phyloP scores from a whole-genome alignment of 2,113 vertebrate species.

The Carassius auratus region DNA sequence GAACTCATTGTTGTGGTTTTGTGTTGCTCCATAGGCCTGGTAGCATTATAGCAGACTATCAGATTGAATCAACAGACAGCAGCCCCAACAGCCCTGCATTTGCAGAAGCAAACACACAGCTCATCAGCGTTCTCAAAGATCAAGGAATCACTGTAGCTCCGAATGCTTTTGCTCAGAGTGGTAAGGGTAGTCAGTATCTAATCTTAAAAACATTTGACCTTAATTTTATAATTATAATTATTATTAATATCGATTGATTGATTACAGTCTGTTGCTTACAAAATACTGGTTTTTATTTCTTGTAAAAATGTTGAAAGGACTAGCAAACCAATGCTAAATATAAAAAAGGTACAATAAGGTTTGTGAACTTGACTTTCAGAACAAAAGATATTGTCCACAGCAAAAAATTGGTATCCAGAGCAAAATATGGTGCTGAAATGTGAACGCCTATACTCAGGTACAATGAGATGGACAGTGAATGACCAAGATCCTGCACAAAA shows the following conservation, averaged over 20 bases:
- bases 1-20: neutral
- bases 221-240: no score
- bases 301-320: no score
- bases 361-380: neutral
- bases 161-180: conserved; percentile 22
- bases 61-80: neutral
- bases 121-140: neutral
- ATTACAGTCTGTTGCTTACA: neutral
- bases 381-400: neutral
- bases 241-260: no score
- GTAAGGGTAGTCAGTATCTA: conserved; percentile 16
- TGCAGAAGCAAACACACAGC: conserved; percentile 36
- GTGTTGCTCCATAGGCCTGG: conserved; percentile 60
- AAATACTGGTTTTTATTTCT: no score
- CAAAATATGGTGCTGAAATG: conserved; percentile 31
- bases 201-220: neutral
- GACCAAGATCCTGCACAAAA: neutral
- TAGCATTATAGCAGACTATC: conserved; percentile 65
- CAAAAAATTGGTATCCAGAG: neutral
- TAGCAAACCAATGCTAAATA: neutral
- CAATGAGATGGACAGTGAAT: conserved; percentile 55
- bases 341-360: neutral
- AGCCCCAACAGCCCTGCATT: neutral
- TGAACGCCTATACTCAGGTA: neutral
- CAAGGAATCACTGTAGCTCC: conserved; percentile 17